Conservation (phyloP, 2,113 vertebrate species). For the Prietella phreatophila region DNA sequence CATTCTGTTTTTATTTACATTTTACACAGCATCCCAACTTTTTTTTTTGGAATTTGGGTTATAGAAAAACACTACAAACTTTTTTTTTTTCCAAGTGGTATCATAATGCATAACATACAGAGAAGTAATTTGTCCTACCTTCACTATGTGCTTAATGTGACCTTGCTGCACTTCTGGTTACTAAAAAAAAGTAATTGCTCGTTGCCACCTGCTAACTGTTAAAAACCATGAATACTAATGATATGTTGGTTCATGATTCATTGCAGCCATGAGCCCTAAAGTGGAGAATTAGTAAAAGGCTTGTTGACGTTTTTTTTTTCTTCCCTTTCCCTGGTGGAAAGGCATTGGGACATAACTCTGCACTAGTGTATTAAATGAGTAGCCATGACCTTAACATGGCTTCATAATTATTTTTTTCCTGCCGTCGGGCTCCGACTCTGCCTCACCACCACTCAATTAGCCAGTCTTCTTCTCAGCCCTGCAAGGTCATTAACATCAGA, state of each 20-base stretch:
- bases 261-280: conserved; percentile 2
- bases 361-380: conserved; percentile 45
- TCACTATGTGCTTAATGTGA: neutral
- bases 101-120: neutral
- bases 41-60: too few species aligned
- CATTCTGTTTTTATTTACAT: too few species aligned
- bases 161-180: neutral
- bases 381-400: conserved; percentile 44
- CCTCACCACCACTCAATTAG: conserved; percentile 41
- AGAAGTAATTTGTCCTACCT: neutral
- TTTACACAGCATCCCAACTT: too few species aligned
- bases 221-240: conserved; percentile 24
- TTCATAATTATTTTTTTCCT: conserved; percentile 53
- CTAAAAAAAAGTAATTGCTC: neutral
- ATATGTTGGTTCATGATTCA: neutral
- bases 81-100: neutral
- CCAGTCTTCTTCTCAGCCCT: conserved; percentile 14
- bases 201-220: conserved; percentile 15
- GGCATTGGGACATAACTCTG: conserved; percentile 7
- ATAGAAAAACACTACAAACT: neutral
- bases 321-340: neutral
- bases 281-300: conserved; percentile 14
- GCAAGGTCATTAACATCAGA: conserved; percentile 38
- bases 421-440: conserved; percentile 33
- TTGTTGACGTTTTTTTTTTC: conserved; percentile 13